Evolutionary conservation across 2,888 invertebrate genomes (phyloP).

Genomic region (Gymnoscelis rufifasciata): DNA sequence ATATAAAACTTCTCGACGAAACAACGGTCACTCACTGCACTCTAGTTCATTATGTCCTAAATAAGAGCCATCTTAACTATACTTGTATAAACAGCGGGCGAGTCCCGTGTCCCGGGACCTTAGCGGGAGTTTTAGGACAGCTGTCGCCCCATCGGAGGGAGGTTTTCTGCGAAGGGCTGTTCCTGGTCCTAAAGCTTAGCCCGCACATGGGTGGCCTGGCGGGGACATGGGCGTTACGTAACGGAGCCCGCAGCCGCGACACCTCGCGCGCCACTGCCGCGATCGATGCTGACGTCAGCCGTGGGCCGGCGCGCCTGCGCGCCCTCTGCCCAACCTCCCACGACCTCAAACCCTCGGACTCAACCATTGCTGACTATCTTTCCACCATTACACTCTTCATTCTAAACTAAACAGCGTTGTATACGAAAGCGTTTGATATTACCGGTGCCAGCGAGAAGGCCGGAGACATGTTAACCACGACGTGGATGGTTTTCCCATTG

Average conservation of each 20-base stretch:
- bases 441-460: conserved; percentile 2
- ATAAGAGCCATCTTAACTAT: conserved; percentile 42
- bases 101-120: conserved; percentile 26
- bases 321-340: conserved; percentile 32
- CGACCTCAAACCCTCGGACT: conserved; percentile 1
- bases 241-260: conserved; percentile 41
- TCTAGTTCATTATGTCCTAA: conserved; percentile 33
- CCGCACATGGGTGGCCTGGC: conserved; percentile 87
- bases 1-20: conserved; percentile 12
- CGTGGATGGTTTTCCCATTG: conserved; percentile 47
- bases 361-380: conserved; percentile 32
- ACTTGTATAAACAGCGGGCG: conserved; percentile 34
- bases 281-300: conserved; percentile 73
- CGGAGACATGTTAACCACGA: conserved; percentile 3
- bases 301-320: conserved; percentile 40
- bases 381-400: background rate
- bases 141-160: conserved; percentile 98
- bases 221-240: conserved; percentile 62
- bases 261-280: conserved; percentile 30
- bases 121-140: conserved; percentile 79
- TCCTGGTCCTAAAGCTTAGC: conserved; percentile 96
- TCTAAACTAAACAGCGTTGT: too few species aligned
- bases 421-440: background rate
- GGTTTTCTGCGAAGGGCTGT: conserved; percentile 98
- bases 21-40: conserved; percentile 22